These are phyloP conservation scores for Melieria omissa DNA, from an alignment of 2,888 invertebrate genomes.

Conservation along the genomic window DNA sequence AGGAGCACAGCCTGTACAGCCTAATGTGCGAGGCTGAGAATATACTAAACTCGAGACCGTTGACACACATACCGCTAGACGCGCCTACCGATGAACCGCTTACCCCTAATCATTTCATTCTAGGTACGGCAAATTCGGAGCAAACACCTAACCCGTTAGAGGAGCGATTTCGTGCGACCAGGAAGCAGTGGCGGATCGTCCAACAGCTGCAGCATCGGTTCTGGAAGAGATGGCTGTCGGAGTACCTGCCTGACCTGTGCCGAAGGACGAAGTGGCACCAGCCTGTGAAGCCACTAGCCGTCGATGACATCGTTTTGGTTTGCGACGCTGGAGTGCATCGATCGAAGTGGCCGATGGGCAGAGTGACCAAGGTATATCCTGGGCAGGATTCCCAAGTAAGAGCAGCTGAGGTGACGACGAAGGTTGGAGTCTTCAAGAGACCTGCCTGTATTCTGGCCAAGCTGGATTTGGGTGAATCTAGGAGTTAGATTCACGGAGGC, in stretches of 20 bases:
- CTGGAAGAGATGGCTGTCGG: conserved; percentile 31
- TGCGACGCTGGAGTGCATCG: conserved; percentile 31
- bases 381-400: conserved; percentile 29
- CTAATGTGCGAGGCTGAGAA: conserved; percentile 36
- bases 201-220: conserved; percentile 16
- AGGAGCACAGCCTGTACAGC: no score
- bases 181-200: conserved; percentile 17
- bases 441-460: conserved; percentile 27
- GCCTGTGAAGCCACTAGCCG: conserved; percentile 30
- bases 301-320: conserved; percentile 35
- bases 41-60: conserved; percentile 32
- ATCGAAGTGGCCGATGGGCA: conserved; percentile 18
- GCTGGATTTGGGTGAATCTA: conserved; percentile 19
- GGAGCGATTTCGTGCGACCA: conserved; percentile 14
- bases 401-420: conserved; percentile 14
- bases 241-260: conserved; percentile 39
- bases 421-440: conserved; percentile 14
- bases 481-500: no score
- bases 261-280: conserved; percentile 40
- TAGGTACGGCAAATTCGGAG: conserved; percentile 30
- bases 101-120: conserved; percentile 37
- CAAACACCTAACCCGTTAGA: conserved; percentile 22
- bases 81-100: conserved; percentile 28
- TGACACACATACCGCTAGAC: conserved; percentile 31
- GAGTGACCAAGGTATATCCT: background rate